Conservation (phyloP, 2,797 vertebrate species). For the Molossus molossus region DNA sequence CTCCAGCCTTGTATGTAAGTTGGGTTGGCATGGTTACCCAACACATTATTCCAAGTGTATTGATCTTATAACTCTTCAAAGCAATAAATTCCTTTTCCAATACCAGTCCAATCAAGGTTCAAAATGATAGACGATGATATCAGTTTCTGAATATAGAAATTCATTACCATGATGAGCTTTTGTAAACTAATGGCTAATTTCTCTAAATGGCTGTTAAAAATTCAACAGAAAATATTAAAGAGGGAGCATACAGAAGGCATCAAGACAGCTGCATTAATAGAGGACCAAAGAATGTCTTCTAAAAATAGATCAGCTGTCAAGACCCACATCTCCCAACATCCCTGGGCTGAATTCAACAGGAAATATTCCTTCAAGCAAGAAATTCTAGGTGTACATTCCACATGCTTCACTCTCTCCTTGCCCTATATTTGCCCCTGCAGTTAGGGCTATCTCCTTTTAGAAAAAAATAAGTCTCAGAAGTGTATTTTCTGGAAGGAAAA, state of each 20-base stretch:
- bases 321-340: background rate
- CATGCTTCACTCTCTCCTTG: background rate
- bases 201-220: slow-evolving; percentile 74
- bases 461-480: background rate
- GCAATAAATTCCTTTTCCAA: slow-evolving; percentile 80
- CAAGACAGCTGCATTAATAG: slow-evolving; percentile 25
- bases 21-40: slow-evolving; percentile 84
- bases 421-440: background rate
- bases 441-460: background rate
- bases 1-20: slow-evolving; percentile 78
- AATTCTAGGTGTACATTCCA: background rate
- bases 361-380: slow-evolving; percentile 15
- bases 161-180: slow-evolving; percentile 55
- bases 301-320: slow-evolving; percentile 30
- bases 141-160: slow-evolving; percentile 68
- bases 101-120: slow-evolving; percentile 74
- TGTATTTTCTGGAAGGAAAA: background rate
- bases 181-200: slow-evolving; percentile 65
- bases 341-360: background rate
- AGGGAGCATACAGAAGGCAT: background rate
- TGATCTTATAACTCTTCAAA: slow-evolving; percentile 81
- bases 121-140: slow-evolving; percentile 76
- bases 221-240: slow-evolving; percentile 53
- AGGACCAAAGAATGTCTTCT: background rate
- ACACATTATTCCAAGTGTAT: slow-evolving; percentile 80